These are phyloP conservation scores for Alcedo quadribrachys DNA, from an alignment of 2,797 vertebrate species.

Conservation along the genomic window DNA sequence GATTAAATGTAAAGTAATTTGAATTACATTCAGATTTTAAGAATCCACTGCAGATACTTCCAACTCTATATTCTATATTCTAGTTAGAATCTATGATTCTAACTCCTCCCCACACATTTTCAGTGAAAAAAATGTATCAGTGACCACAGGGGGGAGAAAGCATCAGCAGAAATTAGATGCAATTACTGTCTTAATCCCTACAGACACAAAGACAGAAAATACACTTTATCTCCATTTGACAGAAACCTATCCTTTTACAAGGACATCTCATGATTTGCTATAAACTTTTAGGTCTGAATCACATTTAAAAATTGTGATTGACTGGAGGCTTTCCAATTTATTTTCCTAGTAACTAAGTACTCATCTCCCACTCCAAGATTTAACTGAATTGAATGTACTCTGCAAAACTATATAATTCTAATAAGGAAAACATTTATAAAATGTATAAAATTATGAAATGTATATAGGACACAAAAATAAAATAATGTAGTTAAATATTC, in stretches of 20 bases:
- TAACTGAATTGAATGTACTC: conserved; percentile 3
- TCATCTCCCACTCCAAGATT: conserved; percentile 32
- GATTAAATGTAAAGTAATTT: not conserved
- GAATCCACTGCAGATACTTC: not conserved
- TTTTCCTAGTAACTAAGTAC: not conserved
- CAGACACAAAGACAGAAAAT: conserved; percentile 20
- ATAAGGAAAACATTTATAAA: not conserved
- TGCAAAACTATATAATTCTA: not conserved
- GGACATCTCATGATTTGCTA: not conserved
- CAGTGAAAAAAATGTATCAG: conserved; percentile 18
- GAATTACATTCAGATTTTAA: not conserved
- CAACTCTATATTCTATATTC: not conserved
- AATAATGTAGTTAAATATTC: not conserved
- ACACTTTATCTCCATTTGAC: conserved; percentile 41
- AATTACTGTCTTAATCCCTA: conserved; percentile 51
- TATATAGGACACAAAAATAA: not conserved
- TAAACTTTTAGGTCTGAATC: conserved; percentile 20
- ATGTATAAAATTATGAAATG: not conserved
- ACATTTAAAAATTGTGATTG: not conserved
- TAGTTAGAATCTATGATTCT: no score
- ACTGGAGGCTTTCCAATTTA: conserved; percentile 17
- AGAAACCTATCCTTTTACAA: conserved; percentile 42
- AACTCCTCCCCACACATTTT: not conserved
- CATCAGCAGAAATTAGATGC: conserved; percentile 41
- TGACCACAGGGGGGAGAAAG: conserved; percentile 24